A percentile compares a stretch with the other conserved stretches of the same genome.
These are phyloP conservation scores for Gymnobelideus leadbeateri DNA, from an alignment of 2,113 vertebrate species.

Conservation along the genomic window DNA sequence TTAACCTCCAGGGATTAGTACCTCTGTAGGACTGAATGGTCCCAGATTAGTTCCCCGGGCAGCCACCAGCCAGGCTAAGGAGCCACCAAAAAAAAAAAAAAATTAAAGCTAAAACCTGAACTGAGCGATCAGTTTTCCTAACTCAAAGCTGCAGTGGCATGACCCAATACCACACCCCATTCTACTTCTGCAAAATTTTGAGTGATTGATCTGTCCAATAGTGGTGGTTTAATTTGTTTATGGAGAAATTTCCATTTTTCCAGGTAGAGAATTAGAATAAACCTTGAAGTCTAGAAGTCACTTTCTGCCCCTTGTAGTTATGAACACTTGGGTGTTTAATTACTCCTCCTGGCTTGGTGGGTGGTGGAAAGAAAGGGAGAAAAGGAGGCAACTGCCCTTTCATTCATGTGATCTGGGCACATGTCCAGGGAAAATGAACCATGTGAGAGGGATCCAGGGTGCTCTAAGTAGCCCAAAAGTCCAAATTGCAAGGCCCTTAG, in stretches of 20 bases:
- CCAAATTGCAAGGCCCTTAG: not conserved
- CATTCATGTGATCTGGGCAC: not conserved
- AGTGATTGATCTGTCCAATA: conserved; percentile 12
- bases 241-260: conserved; percentile 38
- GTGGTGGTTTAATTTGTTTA: conserved; percentile 46
- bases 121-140: conserved; percentile 75
- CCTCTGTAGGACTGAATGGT: conserved; percentile 73
- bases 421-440: not conserved
- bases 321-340: conserved; percentile 6
- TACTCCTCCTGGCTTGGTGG: not conserved
- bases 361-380: not conserved
- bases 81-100: conserved; percentile 48
- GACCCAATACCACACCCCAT: conserved; percentile 69
- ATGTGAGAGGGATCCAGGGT: not conserved
- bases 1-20: conserved; percentile 72
- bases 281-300: not conserved
- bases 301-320: not conserved
- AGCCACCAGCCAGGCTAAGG: conserved; percentile 76
- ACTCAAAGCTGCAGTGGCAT: conserved; percentile 64
- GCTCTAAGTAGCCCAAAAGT: not conserved
- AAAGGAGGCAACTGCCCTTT: not conserved
- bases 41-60: conserved; percentile 71
- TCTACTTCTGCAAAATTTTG: conserved; percentile 17
- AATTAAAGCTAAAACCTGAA: conserved; percentile 70
- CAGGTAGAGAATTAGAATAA: conserved; percentile 28